Base-by-base conservation (phyloP, 1,140 invertebrate species). In the Tenebrio molitor region DNA sequence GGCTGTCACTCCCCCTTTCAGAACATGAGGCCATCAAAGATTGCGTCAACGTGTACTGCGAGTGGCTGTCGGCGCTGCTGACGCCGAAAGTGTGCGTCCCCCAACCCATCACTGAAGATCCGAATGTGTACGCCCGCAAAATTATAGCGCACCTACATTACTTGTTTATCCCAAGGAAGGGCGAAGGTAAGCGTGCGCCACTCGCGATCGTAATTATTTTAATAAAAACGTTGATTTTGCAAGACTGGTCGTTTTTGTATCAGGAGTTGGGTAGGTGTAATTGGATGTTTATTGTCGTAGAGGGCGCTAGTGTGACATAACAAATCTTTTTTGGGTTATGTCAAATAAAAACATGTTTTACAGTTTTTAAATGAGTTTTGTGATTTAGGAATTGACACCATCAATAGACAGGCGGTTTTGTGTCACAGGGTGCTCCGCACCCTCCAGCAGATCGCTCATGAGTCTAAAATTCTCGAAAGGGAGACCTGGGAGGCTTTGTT, bases 1-100 rank as follows among this genome's bases (percentile, higher is more conserved):
- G 97, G 0, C 86, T 99, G 0, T 95, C 94, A 25, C 84, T 99
- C 25, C 95, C 96, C 0, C 81, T 98, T 7, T 87, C 89, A 29
- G 96, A 98, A 82, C 95, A 97, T 83, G 96, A 98, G 76, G 94
- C 95, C 0, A 93, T 99, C 36, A 91, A 96, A 74, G 97, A 98
- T 83, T 99, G 97, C 84, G 96, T 98, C 5, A 95, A 95, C 84
- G 92, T 99, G 16, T 99, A 98, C 81, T 98, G 96, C 84, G 96
- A 98, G 80, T 99, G 97, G 97, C 84, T 99, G 19, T 92, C 93
- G 0, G 93, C 95, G 0, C 85, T 97, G 53, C 89, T 97, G 76
- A 91, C 94, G 0, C 93, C 95, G 1, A 93, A 94, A 78, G 87
- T 92, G 75, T 90, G 91, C 76, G 93, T 98, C 14, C 96, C 97